A percentile compares a stretch with the other conserved stretches of the same genome.
Evolutionary conservation across 1,140 invertebrate genomes (phyloP).

Genomic region (Drosophila kanapiae): DNA sequence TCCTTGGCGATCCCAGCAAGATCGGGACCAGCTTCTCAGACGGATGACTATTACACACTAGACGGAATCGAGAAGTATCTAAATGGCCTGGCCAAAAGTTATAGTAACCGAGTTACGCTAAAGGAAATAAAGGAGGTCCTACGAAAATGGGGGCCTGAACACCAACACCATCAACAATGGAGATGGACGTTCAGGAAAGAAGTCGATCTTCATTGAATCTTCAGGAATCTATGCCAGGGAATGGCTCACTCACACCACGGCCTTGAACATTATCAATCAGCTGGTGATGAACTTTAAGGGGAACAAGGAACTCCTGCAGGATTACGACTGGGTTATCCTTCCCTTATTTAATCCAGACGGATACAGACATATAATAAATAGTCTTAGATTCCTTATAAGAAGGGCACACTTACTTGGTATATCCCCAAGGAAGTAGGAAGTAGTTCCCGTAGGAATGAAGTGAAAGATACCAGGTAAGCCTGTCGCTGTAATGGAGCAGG

Average conservation of each 20-base stretch:
- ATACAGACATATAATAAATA: conserved; percentile 17
- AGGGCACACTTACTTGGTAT: conserved; percentile 85
- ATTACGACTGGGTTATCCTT: conserved; percentile 55
- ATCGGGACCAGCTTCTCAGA: background rate
- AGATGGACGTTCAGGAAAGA: conserved; percentile 82
- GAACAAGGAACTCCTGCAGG: conserved; percentile 76
- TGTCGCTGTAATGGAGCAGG: conserved; percentile 85
- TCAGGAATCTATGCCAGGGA: conserved; percentile 88
- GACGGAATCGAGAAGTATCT: conserved; percentile 86
- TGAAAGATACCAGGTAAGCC: conserved; percentile 88
- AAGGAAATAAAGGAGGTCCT: conserved; percentile 76
- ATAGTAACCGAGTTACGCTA: conserved; percentile 77
- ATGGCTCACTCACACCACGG: conserved; percentile 87
- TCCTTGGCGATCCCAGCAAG: background rate
- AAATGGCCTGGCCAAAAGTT: conserved; percentile 78
- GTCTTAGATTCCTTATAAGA: background rate
- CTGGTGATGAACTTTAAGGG: conserved; percentile 86
- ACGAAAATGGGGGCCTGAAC: conserved; percentile 86
- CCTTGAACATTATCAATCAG: conserved; percentile 88
- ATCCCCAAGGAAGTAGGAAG: conserved; percentile 91
- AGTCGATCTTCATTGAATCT: conserved; percentile 86
- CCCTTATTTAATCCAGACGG: conserved; percentile 52
- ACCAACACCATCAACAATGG: conserved; percentile 86
- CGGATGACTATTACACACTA: conserved; percentile 50
- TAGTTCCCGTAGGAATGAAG: conserved; percentile 90